Base-by-base conservation (phyloP, 2,113 vertebrate genomes). In the Pseudorectes ferrugineus region DNA sequence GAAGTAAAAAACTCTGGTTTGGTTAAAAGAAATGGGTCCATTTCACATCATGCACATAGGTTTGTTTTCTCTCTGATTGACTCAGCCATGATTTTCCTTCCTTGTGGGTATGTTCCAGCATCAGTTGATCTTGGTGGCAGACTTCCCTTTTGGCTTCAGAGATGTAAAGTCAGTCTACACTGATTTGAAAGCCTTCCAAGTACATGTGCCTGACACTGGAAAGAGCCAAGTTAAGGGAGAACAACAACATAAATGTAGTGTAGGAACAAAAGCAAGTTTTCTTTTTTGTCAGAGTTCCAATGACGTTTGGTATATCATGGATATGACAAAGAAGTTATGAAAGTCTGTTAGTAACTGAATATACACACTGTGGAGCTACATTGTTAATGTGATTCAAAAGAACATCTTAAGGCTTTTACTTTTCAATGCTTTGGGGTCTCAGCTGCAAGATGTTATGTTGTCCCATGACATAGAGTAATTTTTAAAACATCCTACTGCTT, bases 101-200 rank as follows among this genome's bases (percentile, higher is more conserved):
- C 42, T 70, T 58, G 31, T 83, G 84, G 70, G 29, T 65, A 5
- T 46, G 58, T 96, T 95, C 70, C 84, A 89, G 70, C 77, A 40
- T 85, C 77, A 75, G 33, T 88, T 95, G 87, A 79, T 66, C 62
- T 85, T 66, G 63, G 78, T 62, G 54, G 84, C 91, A 94, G 74
- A 43, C 66, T 92, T 95, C 43, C 80, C 42, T 46, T 65, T 94
- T 85, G 94, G 81, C 91, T 91, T 79, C 84, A 79, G 77, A 25
- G 20, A 21, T 36, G 33, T 79, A 77, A 76, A 79, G 43, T 70
- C 74, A 59, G 67, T 61, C 74, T 92, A 5, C 12, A 0, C 51
- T 88, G 54, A 33, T 74, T 52, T 88, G 87, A 95, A 93, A 83
- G 54, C 43, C 38, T 85, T 93, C 81, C 94, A 92, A 85, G 58